Evolutionary conservation across 2,113 vertebrate species (phyloP).

Genomic region (Agapornis roseicollis): DNA sequence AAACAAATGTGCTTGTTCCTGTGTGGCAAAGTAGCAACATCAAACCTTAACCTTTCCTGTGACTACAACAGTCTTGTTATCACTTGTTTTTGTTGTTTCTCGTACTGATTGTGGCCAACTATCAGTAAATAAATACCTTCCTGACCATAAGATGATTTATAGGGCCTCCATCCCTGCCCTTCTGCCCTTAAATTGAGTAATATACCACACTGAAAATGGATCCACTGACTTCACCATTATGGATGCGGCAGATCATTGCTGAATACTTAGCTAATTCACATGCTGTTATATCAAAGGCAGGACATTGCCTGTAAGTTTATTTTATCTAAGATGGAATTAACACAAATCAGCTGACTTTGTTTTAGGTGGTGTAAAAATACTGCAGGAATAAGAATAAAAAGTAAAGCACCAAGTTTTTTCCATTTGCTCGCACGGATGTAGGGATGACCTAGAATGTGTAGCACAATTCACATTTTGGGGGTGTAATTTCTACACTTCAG

Average conservation of each 20-base stretch:
- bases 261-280: neutral
- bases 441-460: neutral
- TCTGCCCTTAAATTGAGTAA: neutral
- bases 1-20: conserved; percentile 26
- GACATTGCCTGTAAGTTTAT: neutral
- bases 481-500: neutral
- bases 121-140: neutral
- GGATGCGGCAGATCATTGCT: neutral
- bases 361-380: neutral
- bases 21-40: neutral
- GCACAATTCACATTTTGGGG: neutral
- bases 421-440: neutral
- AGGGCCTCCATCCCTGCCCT: neutral
- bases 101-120: neutral
- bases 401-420: neutral
- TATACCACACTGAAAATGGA: neutral
- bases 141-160: neutral
- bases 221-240: neutral
- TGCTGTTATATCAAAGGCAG: neutral
- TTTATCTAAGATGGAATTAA: neutral
- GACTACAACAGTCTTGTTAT: neutral
- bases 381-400: neutral
- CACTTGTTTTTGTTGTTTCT: neutral
- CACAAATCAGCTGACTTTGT: neutral
- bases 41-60: neutral